Evolutionary conservation across 23 tunicate genomes (phyloP), one percentile per base, ranked within the genome.

Genomic region (Trididemnum miniatum): DNA sequence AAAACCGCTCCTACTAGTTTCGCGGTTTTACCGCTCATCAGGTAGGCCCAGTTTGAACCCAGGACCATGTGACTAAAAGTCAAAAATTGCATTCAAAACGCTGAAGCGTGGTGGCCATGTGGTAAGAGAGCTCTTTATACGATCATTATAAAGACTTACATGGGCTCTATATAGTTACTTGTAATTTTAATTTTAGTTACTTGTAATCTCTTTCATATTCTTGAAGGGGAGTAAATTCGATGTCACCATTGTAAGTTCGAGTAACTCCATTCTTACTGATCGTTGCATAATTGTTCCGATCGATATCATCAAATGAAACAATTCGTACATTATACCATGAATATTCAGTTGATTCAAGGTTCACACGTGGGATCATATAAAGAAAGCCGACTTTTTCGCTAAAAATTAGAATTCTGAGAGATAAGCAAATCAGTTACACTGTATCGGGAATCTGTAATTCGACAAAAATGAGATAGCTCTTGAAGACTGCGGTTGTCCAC

Each of bases 241-340:
- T 24, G 31, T 32, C 38, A n/a, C 75, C 38, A 3, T 32, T 37
- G n/a, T 67, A 67, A 5, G 75, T 31, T 67, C 38, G 31, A 5
- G 75, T 67, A 32, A 67, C 75, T 9, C 75, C 75, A 4, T 2
- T 67, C n/a, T 31, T 7, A n/a, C 75, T 67, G 38, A 67, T 67
- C 2, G 75, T 67, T 3, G 75, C 38, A 67, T 31, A 67, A 67
- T 67, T 32, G 4, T 67, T 32, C 4, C n/a, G 75, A 7, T 67
- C n/a, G 7, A 67, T 31, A 12, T 67, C 75, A 31, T 31, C 75
- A 32, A 67, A 67, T 31, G 38, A 22, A 31, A 67, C 38, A 30
- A 67, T 24, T 67, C 25, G 22, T 9, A 67, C 18, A 32, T 67
- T 32, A 33, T 67, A 67, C 37, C 9, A 33, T 3, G 75, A 67